Base-by-base conservation (phyloP, 2,113 vertebrate species). In the Rhinolophus sinicus region DNA sequence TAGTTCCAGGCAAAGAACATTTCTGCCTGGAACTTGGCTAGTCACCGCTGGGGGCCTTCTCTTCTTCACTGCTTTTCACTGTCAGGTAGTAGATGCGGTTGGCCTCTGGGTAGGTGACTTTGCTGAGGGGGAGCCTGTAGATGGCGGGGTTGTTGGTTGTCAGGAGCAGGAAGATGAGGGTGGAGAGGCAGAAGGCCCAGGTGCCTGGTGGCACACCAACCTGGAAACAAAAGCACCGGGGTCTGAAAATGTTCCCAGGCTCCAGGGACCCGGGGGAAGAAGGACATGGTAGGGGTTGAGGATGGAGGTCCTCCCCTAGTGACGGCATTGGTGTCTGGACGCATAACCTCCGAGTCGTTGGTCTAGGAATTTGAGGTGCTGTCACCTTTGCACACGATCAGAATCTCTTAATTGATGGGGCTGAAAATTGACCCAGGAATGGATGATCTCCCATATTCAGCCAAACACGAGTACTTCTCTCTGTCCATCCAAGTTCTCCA, bases 111-210 rank as follows among this genome's bases (percentile, higher is more conserved):
- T 99, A 99, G 28, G 98, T 98, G 96, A 99, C 99, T 98, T 99
- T 99, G 97, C 99, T 98, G 82, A 99, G 99, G 0, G 99, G 99
- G 33, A 99, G 97, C 97, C 99, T 99, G 98, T 98, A 99, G 96
- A 99, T 99, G 50, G 81, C 98, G 0, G 99, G 97, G 52, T 98
- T 98, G 80, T 98, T 99, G 14, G 99, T 99, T 1, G 98, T 99
- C 95, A 99, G 95, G 44, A 99, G 98, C 89, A 99, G 98, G 97
- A 99, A 99, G 24, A 98, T 99, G 95, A 99, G 98, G 0, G 99
- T 99, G 0, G 99, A 99, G n/a, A 99, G 97, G 97, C 99, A 99
- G 96, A 99, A 99, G 47, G 99, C 99, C 99, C 99, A 99, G 16
- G 99, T 99, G 95, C 99, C 99, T 11, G 99, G 98, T 13, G 99